phyloP scores from a whole-genome alignment of 2,797 vertebrate species.

The Lerista edwardsae region DNA sequence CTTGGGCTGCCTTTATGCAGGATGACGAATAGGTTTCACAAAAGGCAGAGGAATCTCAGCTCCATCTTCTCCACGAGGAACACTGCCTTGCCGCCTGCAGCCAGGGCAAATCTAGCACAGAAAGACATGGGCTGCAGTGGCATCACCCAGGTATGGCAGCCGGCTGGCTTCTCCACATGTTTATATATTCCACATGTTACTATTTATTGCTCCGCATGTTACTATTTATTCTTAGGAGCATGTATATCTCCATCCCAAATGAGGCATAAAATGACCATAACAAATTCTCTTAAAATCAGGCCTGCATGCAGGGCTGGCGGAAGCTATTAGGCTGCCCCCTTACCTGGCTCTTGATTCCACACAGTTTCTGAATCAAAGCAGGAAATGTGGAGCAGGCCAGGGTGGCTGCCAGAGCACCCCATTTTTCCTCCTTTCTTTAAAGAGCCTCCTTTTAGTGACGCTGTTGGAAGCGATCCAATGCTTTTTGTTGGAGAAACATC shows the following conservation, averaged over 20 bases:
- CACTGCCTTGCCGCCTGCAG: not conserved
- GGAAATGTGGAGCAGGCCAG: too few relatives aligned
- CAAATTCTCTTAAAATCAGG: not conserved
- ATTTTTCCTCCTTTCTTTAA: too few relatives aligned
- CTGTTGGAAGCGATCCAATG: not conserved
- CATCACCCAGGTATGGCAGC: not conserved
- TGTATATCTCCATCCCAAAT: not conserved
- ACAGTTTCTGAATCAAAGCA: too few relatives aligned
- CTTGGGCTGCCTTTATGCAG: conserved; percentile 21
- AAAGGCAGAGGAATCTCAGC: conserved; percentile 13
- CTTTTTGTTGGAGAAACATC: not conserved
- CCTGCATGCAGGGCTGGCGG: too few relatives aligned
- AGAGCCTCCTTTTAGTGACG: not conserved
- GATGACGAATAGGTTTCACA: conserved; percentile 5
- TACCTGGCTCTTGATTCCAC: too few relatives aligned
- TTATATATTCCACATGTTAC: not conserved
- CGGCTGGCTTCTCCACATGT: not conserved
- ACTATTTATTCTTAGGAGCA: not conserved
- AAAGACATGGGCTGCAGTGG: not conserved
- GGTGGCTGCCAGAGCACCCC: too few relatives aligned
- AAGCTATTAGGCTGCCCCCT: too few relatives aligned
- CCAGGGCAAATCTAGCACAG: not conserved
- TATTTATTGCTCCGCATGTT: not conserved
- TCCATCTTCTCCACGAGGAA: conserved; percentile 4
- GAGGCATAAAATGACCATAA: not conserved